Percentiles rank a stretch among this genome's conserved stretches.
These are phyloP conservation scores for Linurgus olivaceus DNA, from an alignment of 2,797 vertebrate species.

Conservation along the genomic window DNA sequence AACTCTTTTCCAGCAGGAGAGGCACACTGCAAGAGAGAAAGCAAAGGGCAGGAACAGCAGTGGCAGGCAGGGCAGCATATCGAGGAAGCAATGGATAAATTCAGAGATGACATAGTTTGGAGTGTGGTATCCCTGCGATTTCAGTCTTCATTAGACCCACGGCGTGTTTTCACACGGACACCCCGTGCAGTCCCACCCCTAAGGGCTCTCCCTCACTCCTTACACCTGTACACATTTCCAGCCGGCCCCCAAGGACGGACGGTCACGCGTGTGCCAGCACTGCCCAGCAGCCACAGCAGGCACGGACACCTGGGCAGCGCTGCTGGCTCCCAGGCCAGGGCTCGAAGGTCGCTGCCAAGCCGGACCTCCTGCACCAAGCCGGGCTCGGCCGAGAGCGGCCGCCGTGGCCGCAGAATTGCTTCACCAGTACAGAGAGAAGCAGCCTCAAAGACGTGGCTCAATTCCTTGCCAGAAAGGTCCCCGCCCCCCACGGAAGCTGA, in stretches of 20 bases:
- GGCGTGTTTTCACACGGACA: rapidly evolving
- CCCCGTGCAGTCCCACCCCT: rapidly evolving
- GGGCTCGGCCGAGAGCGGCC: neutral
- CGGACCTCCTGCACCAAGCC: neutral
- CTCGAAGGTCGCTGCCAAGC: neutral
- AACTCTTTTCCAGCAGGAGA: neutral
- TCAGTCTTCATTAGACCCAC: neutral
- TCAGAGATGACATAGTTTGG: rapidly evolving
- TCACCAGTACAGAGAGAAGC: neutral
- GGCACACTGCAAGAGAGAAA: neutral
- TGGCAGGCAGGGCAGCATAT: rapidly evolving
- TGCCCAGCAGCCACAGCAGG: no score
- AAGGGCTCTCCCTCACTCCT: rapidly evolving
- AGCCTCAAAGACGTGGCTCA: neutral
- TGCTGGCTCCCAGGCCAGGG: neutral
- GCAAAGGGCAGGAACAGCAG: rapidly evolving
- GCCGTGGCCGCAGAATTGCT: neutral
- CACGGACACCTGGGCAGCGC: neutral
- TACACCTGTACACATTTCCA: rapidly evolving
- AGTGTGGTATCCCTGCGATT: neutral
- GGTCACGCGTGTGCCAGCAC: neutral
- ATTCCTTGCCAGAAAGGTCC: neutral
- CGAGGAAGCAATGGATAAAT: rapidly evolving
- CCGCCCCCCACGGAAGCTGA: neutral
- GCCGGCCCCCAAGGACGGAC: no score